Base-by-base conservation (phyloP, 2,888 invertebrate species). In the Caradrina kadenii region DNA sequence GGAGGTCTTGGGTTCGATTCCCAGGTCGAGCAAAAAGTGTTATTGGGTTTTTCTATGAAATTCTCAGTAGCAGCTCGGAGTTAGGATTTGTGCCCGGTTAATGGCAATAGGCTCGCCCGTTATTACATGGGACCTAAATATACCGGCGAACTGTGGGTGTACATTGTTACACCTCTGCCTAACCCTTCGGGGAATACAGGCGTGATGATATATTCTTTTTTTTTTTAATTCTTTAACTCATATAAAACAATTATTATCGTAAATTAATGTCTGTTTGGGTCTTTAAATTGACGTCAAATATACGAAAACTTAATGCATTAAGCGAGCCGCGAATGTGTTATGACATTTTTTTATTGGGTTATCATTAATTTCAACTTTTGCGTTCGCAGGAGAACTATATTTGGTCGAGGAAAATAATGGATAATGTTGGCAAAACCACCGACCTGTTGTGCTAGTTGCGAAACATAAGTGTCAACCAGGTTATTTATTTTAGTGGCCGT, bases 391-490 rank as follows among this genome's bases (percentile, higher is more conserved):
- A 26, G 10, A 15, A 54, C 66, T 45, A 26, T 31, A 56, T 21
- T 6, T 0, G 7, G 10, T 53, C 11, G 17, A 54, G 77, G n/a
- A 45, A 61, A 61, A 48, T 48, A 60, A 45, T 10, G n/a, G 53
- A 49, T 42, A 15, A 54, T 13, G 11, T 53, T 50, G 10, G 35
- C n/a, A 39, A 39, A 76, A 52, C 26, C 31, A 4, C 31, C 1
- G 56, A 70, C 53, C 35, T n/a, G 49, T 62, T 58, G 48, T 69
- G 56, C 56, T 76, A 50, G 39, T 54, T 50, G 21, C 45, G n/a
- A 76, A 69, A 52, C 48, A 19, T 8, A 39, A 68, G 13, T 61
- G 76, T 56, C 39, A 68, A 61, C 48, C 1, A 39, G 26, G n/a
- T 7, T 48, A 1, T 39, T 56, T 62, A 54, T 58, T 59, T 26